Conservation (phyloP, 2,797 vertebrate genomes). For the Chromobotia macracanthus region DNA sequence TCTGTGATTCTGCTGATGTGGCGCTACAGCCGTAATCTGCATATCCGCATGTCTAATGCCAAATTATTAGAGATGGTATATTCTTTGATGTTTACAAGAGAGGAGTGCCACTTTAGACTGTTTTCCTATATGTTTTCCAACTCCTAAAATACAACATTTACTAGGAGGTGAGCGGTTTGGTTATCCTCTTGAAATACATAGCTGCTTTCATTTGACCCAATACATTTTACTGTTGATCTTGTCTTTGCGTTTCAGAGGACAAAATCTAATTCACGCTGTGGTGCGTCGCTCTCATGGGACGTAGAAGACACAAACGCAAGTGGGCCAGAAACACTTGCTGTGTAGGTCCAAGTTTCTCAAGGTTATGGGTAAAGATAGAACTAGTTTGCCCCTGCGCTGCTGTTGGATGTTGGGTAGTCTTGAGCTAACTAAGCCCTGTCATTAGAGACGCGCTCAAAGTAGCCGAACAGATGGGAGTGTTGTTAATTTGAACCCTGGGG, state of each 20-base stretch:
- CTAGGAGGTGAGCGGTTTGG: background rate
- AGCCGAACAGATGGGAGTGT: slow-evolving; percentile 64
- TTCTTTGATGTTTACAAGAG: background rate
- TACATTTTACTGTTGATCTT: slow-evolving; percentile 61
- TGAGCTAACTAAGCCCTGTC: slow-evolving; percentile 68
- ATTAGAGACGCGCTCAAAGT: slow-evolving; percentile 66
- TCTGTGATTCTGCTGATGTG: slow-evolving; percentile 47
- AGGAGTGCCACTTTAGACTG: background rate
- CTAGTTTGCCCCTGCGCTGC: slow-evolving; percentile 48
- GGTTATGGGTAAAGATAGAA: slow-evolving; percentile 81
- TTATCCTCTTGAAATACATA: slow-evolving; percentile 28
- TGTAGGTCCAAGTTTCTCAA: slow-evolving; percentile 79
- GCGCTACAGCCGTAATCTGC: slow-evolving; percentile 31
- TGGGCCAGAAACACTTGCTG: slow-evolving; percentile 70
- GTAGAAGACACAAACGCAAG: slow-evolving; percentile 69
- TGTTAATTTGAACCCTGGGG: slow-evolving; percentile 75
- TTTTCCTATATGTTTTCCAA: background rate
- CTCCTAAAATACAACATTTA: background rate
- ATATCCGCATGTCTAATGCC: slow-evolving; percentile 18
- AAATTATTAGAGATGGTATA: slow-evolving; percentile 23
- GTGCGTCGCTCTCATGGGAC: slow-evolving; percentile 32
- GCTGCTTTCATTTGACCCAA: slow-evolving; percentile 43
- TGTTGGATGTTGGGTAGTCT: slow-evolving; percentile 74
- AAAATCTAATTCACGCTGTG: slow-evolving; percentile 52
- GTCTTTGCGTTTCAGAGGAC: slow-evolving; percentile 57